Base-by-base conservation (phyloP, 1,140 invertebrate species). In the Drosophila eugracilis region DNA sequence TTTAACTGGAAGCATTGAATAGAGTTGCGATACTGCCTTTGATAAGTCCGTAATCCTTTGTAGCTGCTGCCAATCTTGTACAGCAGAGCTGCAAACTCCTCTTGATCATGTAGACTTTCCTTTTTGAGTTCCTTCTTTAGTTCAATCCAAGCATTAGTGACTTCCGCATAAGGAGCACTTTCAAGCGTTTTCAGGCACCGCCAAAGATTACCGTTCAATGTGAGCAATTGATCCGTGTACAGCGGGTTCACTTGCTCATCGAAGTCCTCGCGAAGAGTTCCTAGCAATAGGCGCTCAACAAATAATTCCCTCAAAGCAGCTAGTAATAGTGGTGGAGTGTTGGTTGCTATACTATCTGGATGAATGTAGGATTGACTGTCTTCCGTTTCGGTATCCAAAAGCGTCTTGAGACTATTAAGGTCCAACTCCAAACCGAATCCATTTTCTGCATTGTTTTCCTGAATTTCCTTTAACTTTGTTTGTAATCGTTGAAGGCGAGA, bases 1-100 rank as follows among this genome's bases (percentile, higher is more conserved):
- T 75, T 69, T 32, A 91, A 17, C 21, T 90, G 90, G 28, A 81
- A 77, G 28, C 63, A 71, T 12, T 79, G 75, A 4, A 75, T 32
- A 5, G 73, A 39, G 26, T 53, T 36, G 0, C 70, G 69, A 65
- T 78, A 73, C 32, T 71, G 63, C 0, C 84, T 52, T 3, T 59
- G 67, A 66, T 89, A 88, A 5, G 75, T 75, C 2, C 78, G 80
- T 22, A 91, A 37, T 44, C 67, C 50, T 26, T 75, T 86, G 55
- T 89, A 91, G 34, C 75, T 72, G 30, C 71, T 69, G 30, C 52
- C 48, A 2, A 90, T 34, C 9, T 66, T 63, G 7, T 59, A 21
- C 3, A 90, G 49, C 5, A 86, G 9, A 1, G 7, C 4, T 3
- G 37, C 19, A 10, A 89, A 63, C 21, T 86, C 37, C 5, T 45